phyloP scores from a whole-genome alignment of 2,797 vertebrate genomes.

The Pseudomugil tenellus region DNA sequence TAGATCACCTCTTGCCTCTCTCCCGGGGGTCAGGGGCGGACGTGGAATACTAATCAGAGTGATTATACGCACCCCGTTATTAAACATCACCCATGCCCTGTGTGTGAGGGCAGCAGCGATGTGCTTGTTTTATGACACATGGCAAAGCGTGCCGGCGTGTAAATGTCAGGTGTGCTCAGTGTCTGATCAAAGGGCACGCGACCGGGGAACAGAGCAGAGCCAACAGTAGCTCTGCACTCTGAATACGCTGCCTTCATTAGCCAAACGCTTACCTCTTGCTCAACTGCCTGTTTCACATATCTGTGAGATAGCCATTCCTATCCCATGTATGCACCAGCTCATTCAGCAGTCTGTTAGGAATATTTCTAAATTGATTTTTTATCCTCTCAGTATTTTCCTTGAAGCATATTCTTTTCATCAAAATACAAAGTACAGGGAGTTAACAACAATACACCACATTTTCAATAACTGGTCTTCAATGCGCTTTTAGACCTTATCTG shows the following conservation, averaged over 20 bases:
- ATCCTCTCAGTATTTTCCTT: slow-evolving; percentile 44
- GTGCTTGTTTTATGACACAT: slow-evolving; percentile 84
- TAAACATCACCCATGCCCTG: slow-evolving; percentile 95
- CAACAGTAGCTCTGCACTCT: slow-evolving; percentile 76
- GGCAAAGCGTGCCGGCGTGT: slow-evolving; percentile 84
- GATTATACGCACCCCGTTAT: slow-evolving; percentile 96
- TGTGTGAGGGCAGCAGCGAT: slow-evolving; percentile 66
- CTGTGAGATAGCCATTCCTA: slow-evolving; percentile 2
- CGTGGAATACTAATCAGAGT: slow-evolving; percentile 97
- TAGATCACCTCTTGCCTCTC: slow-evolving; percentile 64
- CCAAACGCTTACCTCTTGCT: slow-evolving; percentile 62
- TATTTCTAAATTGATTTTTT: slow-evolving; percentile 37
- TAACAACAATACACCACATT: slow-evolving; percentile 56
- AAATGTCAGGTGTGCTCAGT: slow-evolving; percentile 93
- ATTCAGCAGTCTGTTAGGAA: slow-evolving; percentile 13
- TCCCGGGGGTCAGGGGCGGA: slow-evolving; percentile 90
- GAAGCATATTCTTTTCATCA: slow-evolving; percentile 58
- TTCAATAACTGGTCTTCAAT: slow-evolving; percentile 57
- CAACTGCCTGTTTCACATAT: slow-evolving; percentile 51
- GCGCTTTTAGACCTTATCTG: slow-evolving; percentile 59
- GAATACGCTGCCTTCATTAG: slow-evolving; percentile 78
- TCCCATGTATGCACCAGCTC: slow-evolving; percentile 5
- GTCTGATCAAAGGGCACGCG: slow-evolving; percentile 82
- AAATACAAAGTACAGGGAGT: slow-evolving; percentile 27
- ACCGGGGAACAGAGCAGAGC: slow-evolving; percentile 76